phyloP scores from a whole-genome alignment of 1,140 invertebrate species.

The Grapholita molesta region DNA sequence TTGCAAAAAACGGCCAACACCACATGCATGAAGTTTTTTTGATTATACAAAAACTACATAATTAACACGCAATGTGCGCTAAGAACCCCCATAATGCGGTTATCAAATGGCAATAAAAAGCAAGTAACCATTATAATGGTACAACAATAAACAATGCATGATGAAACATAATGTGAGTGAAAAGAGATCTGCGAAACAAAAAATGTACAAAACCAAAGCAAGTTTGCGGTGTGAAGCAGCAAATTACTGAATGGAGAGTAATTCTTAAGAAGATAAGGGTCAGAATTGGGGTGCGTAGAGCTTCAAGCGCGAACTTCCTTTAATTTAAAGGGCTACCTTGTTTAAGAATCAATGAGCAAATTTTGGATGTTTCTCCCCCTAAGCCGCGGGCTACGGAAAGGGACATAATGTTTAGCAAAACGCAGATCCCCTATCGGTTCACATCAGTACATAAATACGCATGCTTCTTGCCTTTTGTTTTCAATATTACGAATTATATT shows the following conservation, averaged over 20 bases:
- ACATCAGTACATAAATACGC: constrained; percentile 63
- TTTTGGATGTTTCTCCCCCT: constrained; percentile 21
- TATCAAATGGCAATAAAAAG: constrained; percentile 30
- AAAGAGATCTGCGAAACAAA: constrained; percentile 45
- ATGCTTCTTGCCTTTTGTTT: constrained; percentile 81
- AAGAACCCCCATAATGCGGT: constrained; percentile 20
- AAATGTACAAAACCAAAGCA: constrained; percentile 17
- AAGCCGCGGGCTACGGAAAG: constrained; percentile 19
- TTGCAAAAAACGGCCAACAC: not conserved
- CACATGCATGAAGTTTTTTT: constrained; percentile 3
- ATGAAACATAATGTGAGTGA: constrained; percentile 37
- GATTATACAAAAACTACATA: not conserved
- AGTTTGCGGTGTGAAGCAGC: constrained; percentile 16
- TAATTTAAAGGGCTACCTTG: constrained; percentile 18
- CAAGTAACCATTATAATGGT: constrained; percentile 25
- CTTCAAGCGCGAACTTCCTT: constrained; percentile 15
- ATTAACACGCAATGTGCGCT: constrained; percentile 11
- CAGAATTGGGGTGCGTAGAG: constrained; percentile 9
- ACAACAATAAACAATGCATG: constrained; percentile 27
- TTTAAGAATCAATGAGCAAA: constrained; percentile 25
- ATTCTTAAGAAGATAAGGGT: not conserved
- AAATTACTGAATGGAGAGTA: not conserved
- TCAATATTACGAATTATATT: constrained; percentile 62
- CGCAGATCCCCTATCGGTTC: constrained; percentile 58
- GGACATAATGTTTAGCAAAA: constrained; percentile 29